A percentile compares a stretch with the other conserved stretches of the same genome.
Evolutionary conservation across 2,113 vertebrate genomes (phyloP).

Genomic region (Austrofundulus limnaeus): DNA sequence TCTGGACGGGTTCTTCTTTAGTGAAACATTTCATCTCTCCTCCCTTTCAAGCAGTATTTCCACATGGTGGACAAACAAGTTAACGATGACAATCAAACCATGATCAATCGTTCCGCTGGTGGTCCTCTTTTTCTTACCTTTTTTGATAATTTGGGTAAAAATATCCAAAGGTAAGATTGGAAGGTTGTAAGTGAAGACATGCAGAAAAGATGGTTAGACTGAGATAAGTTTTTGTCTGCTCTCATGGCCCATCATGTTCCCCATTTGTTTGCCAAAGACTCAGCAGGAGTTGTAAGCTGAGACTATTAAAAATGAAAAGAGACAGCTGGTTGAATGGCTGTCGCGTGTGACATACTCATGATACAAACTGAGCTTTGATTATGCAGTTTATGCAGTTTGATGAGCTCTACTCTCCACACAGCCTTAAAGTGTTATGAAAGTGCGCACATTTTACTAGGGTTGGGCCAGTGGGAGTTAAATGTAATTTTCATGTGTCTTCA

Average conservation of each 20-base stretch:
- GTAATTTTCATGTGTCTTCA: background rate
- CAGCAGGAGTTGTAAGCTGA: too few relatives aligned
- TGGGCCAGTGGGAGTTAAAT: background rate
- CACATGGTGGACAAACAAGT: too few relatives aligned
- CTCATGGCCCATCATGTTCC: slow-evolving; percentile 2
- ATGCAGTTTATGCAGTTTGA: slow-evolving; percentile 8
- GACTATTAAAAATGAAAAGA: slow-evolving; percentile 4
- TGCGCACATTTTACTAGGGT: slow-evolving; percentile 9
- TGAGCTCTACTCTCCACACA: background rate
- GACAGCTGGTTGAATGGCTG: background rate
- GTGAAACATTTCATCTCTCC: too few relatives aligned
- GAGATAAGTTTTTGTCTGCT: background rate
- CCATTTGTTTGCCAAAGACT: slow-evolving; percentile 7
- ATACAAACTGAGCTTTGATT: slow-evolving; percentile 14
- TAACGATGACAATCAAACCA: too few relatives aligned
- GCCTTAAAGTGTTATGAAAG: background rate
- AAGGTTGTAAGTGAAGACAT: too few relatives aligned
- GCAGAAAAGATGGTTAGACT: background rate
- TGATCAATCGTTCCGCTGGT: too few relatives aligned
- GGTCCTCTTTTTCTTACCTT: too few relatives aligned
- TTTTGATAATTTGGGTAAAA: background rate
- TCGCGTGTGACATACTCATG: background rate
- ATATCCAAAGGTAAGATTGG: too few relatives aligned
- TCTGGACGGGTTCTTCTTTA: too few relatives aligned
- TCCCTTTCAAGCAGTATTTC: too few relatives aligned